Base-by-base conservation (phyloP, 2,113 vertebrate genomes). In the Esox niger region DNA sequence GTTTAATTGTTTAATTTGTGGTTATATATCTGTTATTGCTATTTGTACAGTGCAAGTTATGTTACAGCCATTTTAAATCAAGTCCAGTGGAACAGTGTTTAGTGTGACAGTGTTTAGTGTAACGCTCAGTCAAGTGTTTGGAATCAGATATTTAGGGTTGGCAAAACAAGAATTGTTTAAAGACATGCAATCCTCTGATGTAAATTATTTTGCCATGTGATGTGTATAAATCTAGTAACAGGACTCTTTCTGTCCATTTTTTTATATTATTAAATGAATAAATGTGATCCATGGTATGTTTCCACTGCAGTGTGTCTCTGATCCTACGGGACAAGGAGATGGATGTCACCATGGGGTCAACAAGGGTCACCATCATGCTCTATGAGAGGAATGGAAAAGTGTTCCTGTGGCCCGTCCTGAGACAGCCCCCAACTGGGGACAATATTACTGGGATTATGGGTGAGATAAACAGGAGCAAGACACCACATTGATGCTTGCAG, bases 341-440 rank as follows among this genome's bases (percentile, higher is more conserved):
- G 17, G 77, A 86, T 6, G 4, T 91, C 60, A 43, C 71, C 3
- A 47, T 46, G 20, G 85, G 73, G 58, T 73, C 68, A 2, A 49
- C 73, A 1, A 75, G 61, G 0, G 20, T 88, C 5, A 29, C 86
- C 66, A 66, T 92, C 64, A 58, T 85, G 15, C 47, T 81, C 57
- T 84, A 90, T 55, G 21, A 65, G 15, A 71, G 35, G 1, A 6
- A 30, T 0, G 49, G 74, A 0, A 0, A 20, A 0, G 0, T 26
- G 21, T 82, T 90, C 64, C 77, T 90, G 17, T 91, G 90, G 90
- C 89, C 87, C 0, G 77, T 55, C 43, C 20, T 90, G 11, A 78
- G 62, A 60, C 81, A 84, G 49, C 23, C 2, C 25, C 56, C 82
- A 25, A 61, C 35, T 1, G 71, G 71, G 1, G 10, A 20, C 65